Evolutionary conservation across 2,113 vertebrate species (phyloP).

Genomic region (Callipepla squamata): DNA sequence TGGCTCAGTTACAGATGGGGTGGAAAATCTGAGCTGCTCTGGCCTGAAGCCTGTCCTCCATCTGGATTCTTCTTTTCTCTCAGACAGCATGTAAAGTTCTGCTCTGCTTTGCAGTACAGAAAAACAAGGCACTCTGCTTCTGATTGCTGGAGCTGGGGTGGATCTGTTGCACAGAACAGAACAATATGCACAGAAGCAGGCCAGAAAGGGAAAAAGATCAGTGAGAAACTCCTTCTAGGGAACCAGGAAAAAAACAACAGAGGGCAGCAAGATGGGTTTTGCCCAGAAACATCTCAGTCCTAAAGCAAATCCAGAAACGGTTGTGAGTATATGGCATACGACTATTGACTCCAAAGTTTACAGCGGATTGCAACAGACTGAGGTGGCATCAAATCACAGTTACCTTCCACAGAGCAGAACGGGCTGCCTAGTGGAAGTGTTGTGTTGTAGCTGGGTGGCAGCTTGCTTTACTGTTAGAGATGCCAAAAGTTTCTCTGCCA

Average conservation of each 20-base stretch:
- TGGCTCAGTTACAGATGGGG: conserved; percentile 2
- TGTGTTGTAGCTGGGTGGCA: conserved; percentile 40
- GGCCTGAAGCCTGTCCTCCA: not conserved
- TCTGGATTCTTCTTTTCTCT: not conserved
- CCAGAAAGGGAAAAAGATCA: not conserved
- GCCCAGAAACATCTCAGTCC: conserved; percentile 39
- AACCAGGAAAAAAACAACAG: not conserved
- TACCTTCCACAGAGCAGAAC: conserved; percentile 33
- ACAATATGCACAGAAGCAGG: not conserved
- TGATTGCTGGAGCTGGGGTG: not conserved
- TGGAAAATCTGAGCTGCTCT: conserved; percentile 44
- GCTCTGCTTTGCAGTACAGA: not conserved
- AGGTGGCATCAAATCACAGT: conserved; percentile 60
- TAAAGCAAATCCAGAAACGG: conserved; percentile 54
- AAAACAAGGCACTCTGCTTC: not conserved
- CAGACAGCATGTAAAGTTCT: not conserved
- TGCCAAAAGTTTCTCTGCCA: not conserved
- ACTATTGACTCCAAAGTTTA: conserved; percentile 14
- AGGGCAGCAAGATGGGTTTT: not conserved
- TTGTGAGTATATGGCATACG: conserved; percentile 45
- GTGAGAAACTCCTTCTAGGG: conserved; percentile 7
- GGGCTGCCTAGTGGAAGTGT: conserved; percentile 30
- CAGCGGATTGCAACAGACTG: conserved; percentile 44
- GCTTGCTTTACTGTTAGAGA: conserved; percentile 11
- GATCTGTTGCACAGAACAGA: not conserved